Base-by-base conservation (phyloP, 2,797 vertebrate genomes). In the Prionace glauca region DNA sequence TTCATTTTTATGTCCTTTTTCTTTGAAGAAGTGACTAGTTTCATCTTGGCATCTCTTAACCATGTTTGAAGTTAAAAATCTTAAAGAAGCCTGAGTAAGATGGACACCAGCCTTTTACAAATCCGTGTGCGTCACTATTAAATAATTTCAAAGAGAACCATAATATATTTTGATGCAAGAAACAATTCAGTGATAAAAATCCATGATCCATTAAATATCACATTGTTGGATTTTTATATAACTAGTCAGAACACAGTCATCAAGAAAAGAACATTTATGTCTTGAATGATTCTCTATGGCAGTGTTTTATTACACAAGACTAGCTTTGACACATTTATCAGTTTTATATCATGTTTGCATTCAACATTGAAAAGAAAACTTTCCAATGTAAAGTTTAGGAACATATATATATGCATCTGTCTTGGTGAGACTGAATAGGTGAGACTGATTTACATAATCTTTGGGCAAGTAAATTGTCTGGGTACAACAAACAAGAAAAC, bases 101-200 rank as follows among this genome's bases (percentile, higher is more conserved):
- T 16, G 56, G 56, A 60, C 8, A 62, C 11, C 87, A 62, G 32
- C 3, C 29, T 90, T 62, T 3, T 90, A 90, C 87, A 90, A 29
- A 32, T 62, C 32, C 11, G n/a, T 62, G n/a, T 65, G 14, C 56
- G n/a, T 91, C 32, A 20, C 56, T 91, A 60, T n/a, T 91, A n/a
- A n/a, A 91, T 20, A 32, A 91, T 65, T 91, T 91, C 88, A n/a
- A 91, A 62, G 88, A 65, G n/a, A 65, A 91, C 32, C 29, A 14
- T 62, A 62, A 65, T 91, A 65, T 62, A 91, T 91, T 62, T 20
- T n/a, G 50, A 91, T 65, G 32, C 65, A 16, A 4, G 11, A 90
- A 91, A 91, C 26, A 91, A 60, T 91, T 56, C 62, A 65, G 88
- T 8, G 60, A n/a, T 60, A 91, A 91, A 91, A 91, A 65, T 65